Base-by-base conservation (phyloP, 2,113 vertebrate species). In the Saccopteryx bilineata region DNA sequence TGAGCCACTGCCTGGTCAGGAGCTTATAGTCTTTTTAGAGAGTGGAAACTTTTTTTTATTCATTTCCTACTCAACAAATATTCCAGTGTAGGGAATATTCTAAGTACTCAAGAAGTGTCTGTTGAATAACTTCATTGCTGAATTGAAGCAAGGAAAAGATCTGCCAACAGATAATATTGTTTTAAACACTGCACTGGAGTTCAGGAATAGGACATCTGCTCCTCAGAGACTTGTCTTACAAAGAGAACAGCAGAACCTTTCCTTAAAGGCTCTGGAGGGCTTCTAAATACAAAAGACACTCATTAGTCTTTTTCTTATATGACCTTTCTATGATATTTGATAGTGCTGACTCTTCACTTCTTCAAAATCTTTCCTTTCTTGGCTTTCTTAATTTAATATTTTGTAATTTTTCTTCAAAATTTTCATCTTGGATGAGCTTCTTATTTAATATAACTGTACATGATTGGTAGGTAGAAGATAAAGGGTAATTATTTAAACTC, bases 281-380 rank as follows among this genome's bases (percentile, higher is more conserved):
- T 71, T 90, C 75, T 18, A 86, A 74, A 78, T 52, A 69, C 7
- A 72, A 33, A n/a, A 75, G 24, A n/a, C 31, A 66, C 39, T 87
- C 82, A 56, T 54, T 94, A 48, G 15, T 66, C 81, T 78, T 92
- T 87, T 71, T 79, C 81, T 76, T 75, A 69, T 39, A 28, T 68
- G 66, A 95, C 63, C 56, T 93, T 94, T 81, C 68, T 65, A 7
- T 93, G 79, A 9, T 54, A 74, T 87, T 78, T 79, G 46, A 74
- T 48, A 85, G 14, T 65, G 78, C 78, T 94, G 86, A 88, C 46
- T 80, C 79, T 76, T 79, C 33, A 80, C 18, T 81, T 93, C 69
- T 91, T 28, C 92, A 76, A 85, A 69, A 39, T n/a, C 31, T 58
- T 75, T 66, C 10, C 80, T 66, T 86, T 24, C 28, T 66, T 74